Base-by-base conservation (phyloP, 2,888 invertebrate species). In the Macaria notata region DNA sequence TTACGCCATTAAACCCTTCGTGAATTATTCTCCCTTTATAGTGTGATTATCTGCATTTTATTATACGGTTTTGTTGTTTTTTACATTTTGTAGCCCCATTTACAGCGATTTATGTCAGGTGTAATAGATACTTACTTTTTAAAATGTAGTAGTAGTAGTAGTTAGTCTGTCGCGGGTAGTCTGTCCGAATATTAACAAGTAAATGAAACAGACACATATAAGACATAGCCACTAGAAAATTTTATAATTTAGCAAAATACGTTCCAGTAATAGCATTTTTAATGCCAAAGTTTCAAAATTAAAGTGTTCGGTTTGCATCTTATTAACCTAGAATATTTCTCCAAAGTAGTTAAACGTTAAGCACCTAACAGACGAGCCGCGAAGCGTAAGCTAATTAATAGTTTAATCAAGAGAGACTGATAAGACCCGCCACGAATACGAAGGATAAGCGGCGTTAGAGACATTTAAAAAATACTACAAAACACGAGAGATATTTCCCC, bases 401-500 rank as follows among this genome's bases (percentile, higher is more conserved):
- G 67, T 65, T 63, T 63, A 67, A 67, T 67, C 65, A 67, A 63
- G 61, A 63, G 63, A 64, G 65, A 65, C 62, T 60, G 63, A 67
- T 63, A 63, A 65, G 65, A 62, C 54, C 63, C 61, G 65, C 65
- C 67, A 44, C 67, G 63, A 65, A 67, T 56, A 58, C 63, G 56
- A 61, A 59, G 62, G 60, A 65, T 67, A 65, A 67, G 63, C 61
- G 56, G 56, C 65, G 50, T 76, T 74, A 76, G 71, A 74, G 83
- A 80, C 80, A 79, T 83, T 84, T 83, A 80, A 82, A 84, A 82
- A 86, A 82, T 81, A 83, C 79, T 81, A 83, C 81, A 81, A 84
- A 82, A 81, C 75, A 83, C 78, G 81, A 84, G 81, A 77, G 83
- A 83, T 86, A 89, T 89, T 89, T 89, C 89, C 89, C 89, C 67